Evolutionary conservation across 1,140 invertebrate genomes (phyloP).

Genomic region (Atta texana): DNA sequence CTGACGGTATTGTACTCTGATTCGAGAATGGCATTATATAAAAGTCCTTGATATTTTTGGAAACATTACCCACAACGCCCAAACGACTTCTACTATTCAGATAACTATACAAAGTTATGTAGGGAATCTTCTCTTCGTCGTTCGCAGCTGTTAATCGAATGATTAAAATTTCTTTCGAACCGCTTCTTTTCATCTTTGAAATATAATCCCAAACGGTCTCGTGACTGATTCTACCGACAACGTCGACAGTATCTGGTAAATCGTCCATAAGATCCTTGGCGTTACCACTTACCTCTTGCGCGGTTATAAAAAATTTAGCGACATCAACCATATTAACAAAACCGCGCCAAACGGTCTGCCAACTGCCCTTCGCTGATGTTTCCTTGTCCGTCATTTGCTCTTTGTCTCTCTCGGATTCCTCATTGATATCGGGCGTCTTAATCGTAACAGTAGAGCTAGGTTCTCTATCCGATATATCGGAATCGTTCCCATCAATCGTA

Average conservation of each 20-base stretch:
- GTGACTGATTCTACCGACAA: constrained; percentile 96
- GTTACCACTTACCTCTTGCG: constrained; percentile 92
- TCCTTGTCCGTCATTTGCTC: constrained; percentile 72
- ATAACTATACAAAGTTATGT: constrained; percentile 96
- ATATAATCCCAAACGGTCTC: constrained; percentile 98
- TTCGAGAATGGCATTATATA: constrained; percentile 96
- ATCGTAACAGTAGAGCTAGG: constrained; percentile 88
- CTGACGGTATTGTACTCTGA: constrained; percentile 91
- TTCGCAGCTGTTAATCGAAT: constrained; percentile 92
- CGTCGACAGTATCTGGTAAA: constrained; percentile 92
- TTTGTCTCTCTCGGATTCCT: constrained; percentile 81
- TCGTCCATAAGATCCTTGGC: constrained; percentile 90
- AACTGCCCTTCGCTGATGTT: constrained; percentile 72
- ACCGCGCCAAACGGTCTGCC: constrained; percentile 92
- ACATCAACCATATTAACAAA: constrained; percentile 96
- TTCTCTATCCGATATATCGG: constrained; percentile 86
- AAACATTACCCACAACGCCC: constrained; percentile 89
- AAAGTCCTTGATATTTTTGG: constrained; percentile 96
- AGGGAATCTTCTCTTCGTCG: constrained; percentile 94
- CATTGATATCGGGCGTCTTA: constrained; percentile 87
- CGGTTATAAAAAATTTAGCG: constrained; percentile 94
- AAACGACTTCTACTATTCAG: constrained; percentile 92
- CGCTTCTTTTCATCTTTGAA: constrained; percentile 94
- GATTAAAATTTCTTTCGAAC: constrained; percentile 95
- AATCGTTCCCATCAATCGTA: constrained; percentile 84